Percentiles rank a stretch among this genome's conserved stretches.
Conservation (phyloP, 2,797 vertebrate genomes). For the Tarsius wallacei region DNA sequence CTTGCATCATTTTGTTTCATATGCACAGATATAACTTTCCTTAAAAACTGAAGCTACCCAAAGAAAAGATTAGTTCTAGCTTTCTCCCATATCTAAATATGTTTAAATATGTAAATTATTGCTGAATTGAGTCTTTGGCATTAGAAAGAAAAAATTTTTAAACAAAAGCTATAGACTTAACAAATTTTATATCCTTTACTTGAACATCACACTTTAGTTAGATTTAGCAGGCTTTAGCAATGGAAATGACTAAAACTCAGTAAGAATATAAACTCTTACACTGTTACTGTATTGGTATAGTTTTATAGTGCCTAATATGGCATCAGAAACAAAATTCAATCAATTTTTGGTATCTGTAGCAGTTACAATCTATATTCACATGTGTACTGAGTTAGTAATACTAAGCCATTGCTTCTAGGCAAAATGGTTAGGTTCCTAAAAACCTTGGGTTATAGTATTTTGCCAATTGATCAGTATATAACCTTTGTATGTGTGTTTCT, state of each 20-base stretch:
- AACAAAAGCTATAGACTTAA: background rate
- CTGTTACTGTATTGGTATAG: background rate
- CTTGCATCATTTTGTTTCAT: conserved; percentile 31
- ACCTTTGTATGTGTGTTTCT: background rate
- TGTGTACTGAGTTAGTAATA: background rate
- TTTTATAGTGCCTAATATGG: background rate
- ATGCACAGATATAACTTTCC: conserved; percentile 12
- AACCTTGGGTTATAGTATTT: background rate
- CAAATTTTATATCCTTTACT: background rate
- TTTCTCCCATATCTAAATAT: conserved; percentile 14
- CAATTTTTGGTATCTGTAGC: background rate
- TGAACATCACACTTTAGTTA: background rate
- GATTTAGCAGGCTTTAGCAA: background rate
- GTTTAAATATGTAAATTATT: conserved; percentile 11
- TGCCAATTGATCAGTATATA: background rate
- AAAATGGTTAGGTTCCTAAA: background rate
- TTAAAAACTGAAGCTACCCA: background rate
- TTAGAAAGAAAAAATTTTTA: background rate
- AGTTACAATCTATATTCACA: background rate
- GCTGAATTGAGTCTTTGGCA: background rate
- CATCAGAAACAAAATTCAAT: background rate
- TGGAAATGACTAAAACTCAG: background rate
- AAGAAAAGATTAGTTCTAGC: background rate
- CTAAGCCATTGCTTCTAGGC: background rate
- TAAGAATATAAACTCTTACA: background rate